Evolutionary conservation across 2,888 invertebrate species (phyloP).

Genomic region (Octonoba sinensis): DNA sequence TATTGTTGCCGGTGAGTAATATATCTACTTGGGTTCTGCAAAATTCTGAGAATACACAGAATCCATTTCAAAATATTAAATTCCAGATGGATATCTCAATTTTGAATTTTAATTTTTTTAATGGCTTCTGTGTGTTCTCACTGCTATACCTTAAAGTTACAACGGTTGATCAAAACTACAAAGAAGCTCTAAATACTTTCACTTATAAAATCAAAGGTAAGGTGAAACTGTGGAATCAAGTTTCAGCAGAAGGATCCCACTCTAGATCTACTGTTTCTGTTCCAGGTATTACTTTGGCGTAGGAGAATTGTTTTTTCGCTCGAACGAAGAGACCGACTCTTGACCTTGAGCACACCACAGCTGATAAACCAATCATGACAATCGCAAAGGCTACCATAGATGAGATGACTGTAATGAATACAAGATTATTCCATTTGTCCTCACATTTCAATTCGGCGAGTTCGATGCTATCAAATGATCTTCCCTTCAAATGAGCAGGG

Average conservation of each 20-base stretch:
- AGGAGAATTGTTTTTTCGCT: conserved; percentile 51
- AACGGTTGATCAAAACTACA: no score
- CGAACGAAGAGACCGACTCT: conserved; percentile 31
- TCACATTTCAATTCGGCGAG: conserved; percentile 27
- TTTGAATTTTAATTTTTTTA: no score
- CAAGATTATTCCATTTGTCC: conserved; percentile 16
- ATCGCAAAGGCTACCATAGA: conserved; percentile 26
- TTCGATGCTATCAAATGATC: conserved; percentile 13
- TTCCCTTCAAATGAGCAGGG: conserved; percentile 23
- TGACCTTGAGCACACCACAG: conserved; percentile 44
- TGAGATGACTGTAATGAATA: conserved; percentile 33
- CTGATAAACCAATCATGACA: conserved; percentile 18
- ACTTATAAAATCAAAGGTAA: no score
- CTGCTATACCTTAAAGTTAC: no score
- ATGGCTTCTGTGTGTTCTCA: no score
- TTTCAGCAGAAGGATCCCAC: conserved; percentile 55
- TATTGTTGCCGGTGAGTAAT: no score
- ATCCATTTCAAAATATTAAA: no score
- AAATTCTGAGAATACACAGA: no score
- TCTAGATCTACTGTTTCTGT: conserved; percentile 44
- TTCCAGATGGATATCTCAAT: no score
- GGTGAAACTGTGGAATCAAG: background rate
- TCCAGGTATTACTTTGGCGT: conserved; percentile 38
- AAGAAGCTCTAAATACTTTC: no score
- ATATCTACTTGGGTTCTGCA: no score